These are phyloP conservation scores for Pectinophora gossypiella DNA, from an alignment of 1,140 invertebrate genomes.

Conservation along the genomic window DNA sequence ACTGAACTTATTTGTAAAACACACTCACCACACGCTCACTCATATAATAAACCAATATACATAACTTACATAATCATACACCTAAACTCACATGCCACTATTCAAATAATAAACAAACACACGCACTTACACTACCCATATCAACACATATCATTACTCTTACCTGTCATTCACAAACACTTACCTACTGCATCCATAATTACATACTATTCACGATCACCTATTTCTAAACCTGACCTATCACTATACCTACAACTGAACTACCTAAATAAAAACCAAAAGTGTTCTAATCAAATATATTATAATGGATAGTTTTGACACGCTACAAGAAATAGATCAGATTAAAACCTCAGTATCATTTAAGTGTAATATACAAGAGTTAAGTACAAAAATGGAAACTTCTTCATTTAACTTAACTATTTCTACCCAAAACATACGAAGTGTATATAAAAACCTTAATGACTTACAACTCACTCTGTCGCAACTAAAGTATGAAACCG, in stretches of 20 bases:
- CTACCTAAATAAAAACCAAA: too few species aligned
- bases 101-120: background rate
- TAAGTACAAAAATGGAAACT: background rate
- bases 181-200: background rate
- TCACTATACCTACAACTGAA: background rate
- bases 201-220: background rate
- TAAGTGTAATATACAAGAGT: background rate
- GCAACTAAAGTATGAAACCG: background rate
- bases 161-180: background rate
- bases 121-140: background rate
- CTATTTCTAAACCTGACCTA: background rate
- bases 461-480: background rate
- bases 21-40: background rate
- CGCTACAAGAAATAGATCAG: background rate
- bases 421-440: slow-evolving; percentile 9
- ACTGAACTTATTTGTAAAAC: background rate
- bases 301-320: background rate
- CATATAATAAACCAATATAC: background rate
- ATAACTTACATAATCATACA: background rate
- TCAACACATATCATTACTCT: background rate
- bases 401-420: background rate
- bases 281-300: background rate
- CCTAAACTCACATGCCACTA: background rate
- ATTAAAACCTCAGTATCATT: background rate
- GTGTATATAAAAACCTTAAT: slow-evolving; percentile 10